phyloP scores from a whole-genome alignment of 2,113 vertebrate genomes.

The Arizona elegans region DNA sequence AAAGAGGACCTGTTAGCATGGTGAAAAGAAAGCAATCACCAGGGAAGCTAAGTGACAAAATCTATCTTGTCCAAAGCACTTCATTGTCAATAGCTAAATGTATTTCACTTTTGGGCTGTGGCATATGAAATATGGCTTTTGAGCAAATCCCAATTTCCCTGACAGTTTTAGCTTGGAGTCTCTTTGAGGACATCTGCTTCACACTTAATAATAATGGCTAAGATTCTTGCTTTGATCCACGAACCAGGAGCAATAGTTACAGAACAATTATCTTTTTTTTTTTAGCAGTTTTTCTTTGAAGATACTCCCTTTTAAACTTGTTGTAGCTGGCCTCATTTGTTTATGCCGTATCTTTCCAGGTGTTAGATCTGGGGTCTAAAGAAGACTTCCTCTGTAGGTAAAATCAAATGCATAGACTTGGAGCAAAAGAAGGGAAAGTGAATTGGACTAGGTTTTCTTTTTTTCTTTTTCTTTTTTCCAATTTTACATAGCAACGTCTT shows the following conservation, averaged over 20 bases:
- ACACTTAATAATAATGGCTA: slow-evolving; percentile 14
- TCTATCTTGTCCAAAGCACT: slow-evolving; percentile 30
- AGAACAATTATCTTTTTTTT: slow-evolving; percentile 39
- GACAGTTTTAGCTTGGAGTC: slow-evolving; percentile 30
- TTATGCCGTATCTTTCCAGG: background rate
- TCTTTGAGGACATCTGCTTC: slow-evolving; percentile 7
- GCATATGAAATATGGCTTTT: slow-evolving; percentile 23
- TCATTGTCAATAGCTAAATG: slow-evolving; percentile 40
- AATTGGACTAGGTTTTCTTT: too few species aligned
- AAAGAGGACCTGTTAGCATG: background rate
- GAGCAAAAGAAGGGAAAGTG: background rate
- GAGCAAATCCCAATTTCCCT: slow-evolving; percentile 11
- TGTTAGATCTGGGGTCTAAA: background rate
- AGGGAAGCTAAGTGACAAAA: slow-evolving; percentile 6
- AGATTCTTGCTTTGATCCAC: slow-evolving; percentile 53
- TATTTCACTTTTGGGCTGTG: slow-evolving; percentile 13
- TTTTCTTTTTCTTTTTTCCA: background rate
- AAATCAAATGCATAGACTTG: background rate
- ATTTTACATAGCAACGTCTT: background rate
- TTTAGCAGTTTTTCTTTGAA: slow-evolving; percentile 41
- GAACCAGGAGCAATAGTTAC: slow-evolving; percentile 6
- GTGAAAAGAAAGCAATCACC: slow-evolving; percentile 10
- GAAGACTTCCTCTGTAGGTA: background rate
- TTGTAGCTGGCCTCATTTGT: background rate
- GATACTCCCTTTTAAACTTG: background rate